Percentiles rank a stretch among this genome's conserved stretches.
Conservation (phyloP, 2,113 vertebrate species). For the Nyctibius bracteatus region DNA sequence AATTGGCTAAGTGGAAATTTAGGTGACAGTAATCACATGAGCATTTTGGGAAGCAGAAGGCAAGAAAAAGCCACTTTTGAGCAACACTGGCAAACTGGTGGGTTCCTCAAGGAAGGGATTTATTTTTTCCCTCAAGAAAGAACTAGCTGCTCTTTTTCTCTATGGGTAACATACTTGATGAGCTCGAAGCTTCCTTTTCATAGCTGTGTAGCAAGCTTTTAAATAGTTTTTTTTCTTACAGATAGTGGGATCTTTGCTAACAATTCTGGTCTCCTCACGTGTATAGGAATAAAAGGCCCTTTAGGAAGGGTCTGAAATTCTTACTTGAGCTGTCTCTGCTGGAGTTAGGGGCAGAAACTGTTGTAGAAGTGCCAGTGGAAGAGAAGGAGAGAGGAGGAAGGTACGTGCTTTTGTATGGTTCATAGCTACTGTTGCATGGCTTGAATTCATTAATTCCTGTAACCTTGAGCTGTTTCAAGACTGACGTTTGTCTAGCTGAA, state of each 20-base stretch:
- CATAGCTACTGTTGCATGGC: background rate
- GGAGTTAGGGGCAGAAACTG: background rate
- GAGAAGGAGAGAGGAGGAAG: background rate
- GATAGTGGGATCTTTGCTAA: background rate
- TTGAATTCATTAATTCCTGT: background rate
- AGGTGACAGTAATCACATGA: background rate
- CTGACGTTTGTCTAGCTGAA: background rate
- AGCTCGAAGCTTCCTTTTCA: background rate
- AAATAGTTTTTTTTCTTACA: background rate
- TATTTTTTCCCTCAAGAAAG: background rate
- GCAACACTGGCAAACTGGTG: background rate
- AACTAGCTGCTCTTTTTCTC: background rate
- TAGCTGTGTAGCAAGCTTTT: background rate
- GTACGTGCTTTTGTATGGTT: background rate
- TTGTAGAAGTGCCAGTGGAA: background rate
- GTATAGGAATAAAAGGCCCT: background rate
- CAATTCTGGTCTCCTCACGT: background rate
- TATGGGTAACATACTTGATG: background rate
- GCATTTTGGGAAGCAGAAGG: background rate
- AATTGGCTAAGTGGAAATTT: background rate
- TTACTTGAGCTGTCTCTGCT: background rate
- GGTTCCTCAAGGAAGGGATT: background rate
- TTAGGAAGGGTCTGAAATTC: background rate
- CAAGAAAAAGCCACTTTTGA: background rate
- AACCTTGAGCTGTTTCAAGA: background rate